phyloP scores from a whole-genome alignment of 1,140 invertebrate genomes.

The Maconellicoccus hirsutus region DNA sequence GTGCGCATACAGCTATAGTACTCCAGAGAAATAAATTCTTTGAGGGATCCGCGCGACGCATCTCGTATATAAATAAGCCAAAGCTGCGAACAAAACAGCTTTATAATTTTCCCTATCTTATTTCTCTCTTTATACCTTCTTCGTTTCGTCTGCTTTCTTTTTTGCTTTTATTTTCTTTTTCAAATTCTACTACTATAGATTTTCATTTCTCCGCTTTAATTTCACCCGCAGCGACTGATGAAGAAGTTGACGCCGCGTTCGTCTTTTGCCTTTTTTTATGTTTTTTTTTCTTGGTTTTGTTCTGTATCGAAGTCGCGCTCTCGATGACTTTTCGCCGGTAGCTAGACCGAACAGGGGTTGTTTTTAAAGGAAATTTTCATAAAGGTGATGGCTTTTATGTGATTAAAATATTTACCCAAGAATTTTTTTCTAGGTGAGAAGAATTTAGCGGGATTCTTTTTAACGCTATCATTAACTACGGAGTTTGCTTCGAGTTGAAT shows the following conservation, averaged over 20 bases:
- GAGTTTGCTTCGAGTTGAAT: too few relatives aligned
- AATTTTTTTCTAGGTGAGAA: too few relatives aligned
- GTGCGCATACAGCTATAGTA: neutral
- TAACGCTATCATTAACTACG: too few relatives aligned
- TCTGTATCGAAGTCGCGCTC: too few relatives aligned
- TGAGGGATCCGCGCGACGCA: constrained; percentile 1
- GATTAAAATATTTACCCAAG: too few relatives aligned
- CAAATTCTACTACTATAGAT: neutral
- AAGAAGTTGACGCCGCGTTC: neutral
- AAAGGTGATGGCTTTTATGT: too few relatives aligned
- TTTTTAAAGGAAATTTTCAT: too few relatives aligned
- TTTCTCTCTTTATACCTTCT: constrained; percentile 15
- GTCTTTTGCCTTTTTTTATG: too few relatives aligned
- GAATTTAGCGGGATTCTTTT: too few relatives aligned
- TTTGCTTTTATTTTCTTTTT: neutral
- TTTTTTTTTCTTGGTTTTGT: too few relatives aligned
- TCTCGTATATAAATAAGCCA: neutral
- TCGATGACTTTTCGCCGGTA: too few relatives aligned
- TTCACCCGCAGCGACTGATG: neutral
- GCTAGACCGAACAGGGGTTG: too few relatives aligned
- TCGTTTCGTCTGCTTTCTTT: neutral
- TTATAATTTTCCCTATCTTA: constrained; percentile 20
- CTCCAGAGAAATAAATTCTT: constrained; percentile 9
- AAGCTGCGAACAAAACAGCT: constrained; percentile 17
- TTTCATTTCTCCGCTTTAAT: constrained; percentile 4